Evolutionary conservation across 92 coral and sea anemone genomes (phyloP).

Genomic region (Zoanthus sociatus): DNA sequence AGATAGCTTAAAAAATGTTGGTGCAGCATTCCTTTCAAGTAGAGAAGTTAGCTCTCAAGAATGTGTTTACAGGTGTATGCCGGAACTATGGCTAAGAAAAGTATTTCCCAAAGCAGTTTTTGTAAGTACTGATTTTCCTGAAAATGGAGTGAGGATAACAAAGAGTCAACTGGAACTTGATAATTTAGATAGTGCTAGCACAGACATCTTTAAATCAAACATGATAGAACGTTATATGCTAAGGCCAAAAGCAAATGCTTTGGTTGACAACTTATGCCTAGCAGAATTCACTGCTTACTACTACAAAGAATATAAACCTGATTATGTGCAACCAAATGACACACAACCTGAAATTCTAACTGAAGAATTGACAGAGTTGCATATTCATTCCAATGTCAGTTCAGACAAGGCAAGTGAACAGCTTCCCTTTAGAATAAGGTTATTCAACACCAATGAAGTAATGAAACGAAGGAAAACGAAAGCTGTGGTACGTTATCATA

Average conservation of each 20-base stretch:
- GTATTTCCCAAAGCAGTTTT: constrained; percentile 71
- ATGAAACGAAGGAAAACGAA: background rate
- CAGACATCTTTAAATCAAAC: background rate
- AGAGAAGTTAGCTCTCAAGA: constrained; percentile 60
- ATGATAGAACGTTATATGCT: background rate
- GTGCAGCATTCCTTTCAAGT: constrained; percentile 36
- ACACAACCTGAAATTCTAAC: background rate
- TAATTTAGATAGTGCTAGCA: constrained; percentile 63
- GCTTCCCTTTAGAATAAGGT: background rate
- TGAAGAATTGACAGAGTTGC: background rate
- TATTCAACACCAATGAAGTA: background rate
- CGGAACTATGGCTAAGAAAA: constrained; percentile 72
- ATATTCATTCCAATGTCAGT: background rate
- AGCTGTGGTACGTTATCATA: background rate
- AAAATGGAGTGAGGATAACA: constrained; percentile 68
- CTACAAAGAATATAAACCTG: too few species aligned
- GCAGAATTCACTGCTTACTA: background rate
- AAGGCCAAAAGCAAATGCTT: background rate
- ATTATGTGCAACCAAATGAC: background rate
- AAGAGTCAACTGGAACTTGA: constrained; percentile 61
- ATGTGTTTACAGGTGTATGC: constrained; percentile 1
- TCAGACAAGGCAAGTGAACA: constrained; percentile 6
- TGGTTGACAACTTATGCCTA: background rate
- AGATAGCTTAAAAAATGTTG: constrained; percentile 53
- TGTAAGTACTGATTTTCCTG: constrained; percentile 67